A percentile compares a stretch with the other conserved stretches of the same genome.
Conservation (phyloP, 2,797 vertebrate species). For the Taeniopygia guttata region DNA sequence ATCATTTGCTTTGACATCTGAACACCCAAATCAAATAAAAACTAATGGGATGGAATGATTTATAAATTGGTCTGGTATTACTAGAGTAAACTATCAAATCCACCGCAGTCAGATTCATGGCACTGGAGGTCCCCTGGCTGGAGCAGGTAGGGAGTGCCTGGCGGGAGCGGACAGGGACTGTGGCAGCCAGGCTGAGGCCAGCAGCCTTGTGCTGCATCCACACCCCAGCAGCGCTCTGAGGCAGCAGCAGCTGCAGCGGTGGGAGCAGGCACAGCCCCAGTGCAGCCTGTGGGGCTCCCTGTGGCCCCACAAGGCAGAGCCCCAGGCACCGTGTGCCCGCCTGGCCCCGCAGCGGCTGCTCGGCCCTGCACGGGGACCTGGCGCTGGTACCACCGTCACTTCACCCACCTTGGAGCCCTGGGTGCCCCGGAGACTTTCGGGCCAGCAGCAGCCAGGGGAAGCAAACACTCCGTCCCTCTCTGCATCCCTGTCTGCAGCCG, state of each 20-base stretch:
- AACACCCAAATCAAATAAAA: constrained; percentile 53
- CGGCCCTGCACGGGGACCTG: neutral
- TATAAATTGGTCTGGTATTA: neutral
- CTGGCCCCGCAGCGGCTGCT: rapidly evolving
- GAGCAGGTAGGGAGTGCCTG: neutral
- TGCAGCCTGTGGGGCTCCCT: neutral
- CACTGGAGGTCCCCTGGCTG: neutral
- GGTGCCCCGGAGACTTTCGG: rapidly evolving
- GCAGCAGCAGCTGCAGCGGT: neutral
- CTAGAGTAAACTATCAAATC: neutral
- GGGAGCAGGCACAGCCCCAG: neutral
- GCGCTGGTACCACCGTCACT: rapidly evolving
- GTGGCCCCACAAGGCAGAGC: rapidly evolving
- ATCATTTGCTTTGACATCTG: constrained; percentile 19
- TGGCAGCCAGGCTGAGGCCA: neutral
- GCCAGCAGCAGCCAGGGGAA: neutral
- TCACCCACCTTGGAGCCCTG: neutral
- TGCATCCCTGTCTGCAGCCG: neutral
- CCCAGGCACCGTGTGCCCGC: neutral
- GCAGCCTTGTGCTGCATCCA: neutral
- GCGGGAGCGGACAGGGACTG: neutral
- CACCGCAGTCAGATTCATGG: neutral
- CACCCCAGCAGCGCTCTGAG: neutral
- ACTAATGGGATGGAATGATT: constrained; percentile 50
- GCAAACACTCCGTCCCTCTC: neutral